A percentile compares a stretch with the other conserved stretches of the same genome.
Conservation (phyloP, 2,797 vertebrate species). For the Rhincodon typus region DNA sequence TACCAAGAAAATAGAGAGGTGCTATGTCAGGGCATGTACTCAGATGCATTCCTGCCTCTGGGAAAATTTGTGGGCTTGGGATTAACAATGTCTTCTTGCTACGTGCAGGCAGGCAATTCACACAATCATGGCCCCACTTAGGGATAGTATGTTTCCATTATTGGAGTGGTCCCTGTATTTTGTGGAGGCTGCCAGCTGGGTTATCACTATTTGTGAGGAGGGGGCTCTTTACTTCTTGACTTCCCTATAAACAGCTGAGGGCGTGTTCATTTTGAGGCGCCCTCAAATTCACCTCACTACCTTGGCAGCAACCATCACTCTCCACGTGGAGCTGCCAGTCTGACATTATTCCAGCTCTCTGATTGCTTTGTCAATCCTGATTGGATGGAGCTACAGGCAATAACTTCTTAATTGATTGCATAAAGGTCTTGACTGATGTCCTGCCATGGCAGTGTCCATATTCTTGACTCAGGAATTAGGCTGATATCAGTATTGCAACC, state of each 20-base stretch:
- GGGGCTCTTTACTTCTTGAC: not conserved
- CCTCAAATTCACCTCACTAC: not conserved
- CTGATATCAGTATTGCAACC: not conserved
- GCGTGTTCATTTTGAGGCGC: not conserved
- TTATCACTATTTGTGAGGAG: not conserved
- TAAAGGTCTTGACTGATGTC: not conserved
- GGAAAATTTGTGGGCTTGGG: not conserved
- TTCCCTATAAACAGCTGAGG: not conserved
- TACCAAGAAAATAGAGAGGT: not conserved
- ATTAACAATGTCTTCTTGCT: not conserved
- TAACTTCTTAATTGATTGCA: too few relatives aligned
- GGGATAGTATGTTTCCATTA: not conserved
- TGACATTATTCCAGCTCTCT: not conserved
- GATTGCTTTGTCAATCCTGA: not conserved
- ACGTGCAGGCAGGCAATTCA: not conserved
- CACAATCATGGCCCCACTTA: not conserved
- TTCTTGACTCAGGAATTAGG: not conserved
- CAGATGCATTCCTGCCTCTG: not conserved
- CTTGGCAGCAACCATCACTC: not conserved
- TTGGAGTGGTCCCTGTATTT: not conserved
- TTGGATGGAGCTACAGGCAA: not conserved
- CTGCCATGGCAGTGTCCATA: not conserved
- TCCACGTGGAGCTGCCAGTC: not conserved
- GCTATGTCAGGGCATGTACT: not conserved
- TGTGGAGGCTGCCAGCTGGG: not conserved